Evolutionary conservation across 1,140 invertebrate genomes (phyloP).

Genomic region (Lasioglossum albipes): DNA sequence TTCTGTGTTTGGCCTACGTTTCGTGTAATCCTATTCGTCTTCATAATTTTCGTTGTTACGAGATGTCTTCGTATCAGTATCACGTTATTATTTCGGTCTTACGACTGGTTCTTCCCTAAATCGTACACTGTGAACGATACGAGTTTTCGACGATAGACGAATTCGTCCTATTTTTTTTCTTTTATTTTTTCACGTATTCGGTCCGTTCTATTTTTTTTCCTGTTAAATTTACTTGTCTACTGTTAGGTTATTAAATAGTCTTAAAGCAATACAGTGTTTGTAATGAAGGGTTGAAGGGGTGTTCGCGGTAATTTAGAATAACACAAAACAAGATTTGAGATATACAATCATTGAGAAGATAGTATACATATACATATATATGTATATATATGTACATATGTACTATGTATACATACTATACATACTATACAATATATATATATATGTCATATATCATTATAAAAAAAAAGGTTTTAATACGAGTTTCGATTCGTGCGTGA

Average conservation of each 20-base stretch:
- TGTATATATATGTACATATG: not conserved
- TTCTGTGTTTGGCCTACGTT: constrained; percentile 37
- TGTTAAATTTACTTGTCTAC: not conserved
- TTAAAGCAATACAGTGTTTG: constrained; percentile 62
- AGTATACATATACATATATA: constrained; percentile 4
- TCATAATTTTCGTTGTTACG: not conserved
- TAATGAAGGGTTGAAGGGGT: constrained; percentile 18
- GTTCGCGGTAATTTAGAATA: constrained; percentile 44
- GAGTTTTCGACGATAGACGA: not conserved
- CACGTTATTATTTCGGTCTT: not conserved
- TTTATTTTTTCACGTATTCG: not conserved
- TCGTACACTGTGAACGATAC: not conserved
- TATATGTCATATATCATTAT: constrained; percentile 34
- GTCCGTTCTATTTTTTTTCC: not conserved
- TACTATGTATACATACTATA: not conserved
- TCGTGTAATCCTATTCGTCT: constrained; percentile 19
- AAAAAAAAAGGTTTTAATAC: constrained; percentile 17
- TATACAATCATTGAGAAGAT: constrained; percentile 35
- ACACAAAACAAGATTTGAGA: constrained; percentile 46
- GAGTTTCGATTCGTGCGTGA: constrained; percentile 20
- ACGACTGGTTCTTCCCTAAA: not conserved
- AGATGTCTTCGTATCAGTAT: not conserved
- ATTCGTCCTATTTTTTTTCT: not conserved
- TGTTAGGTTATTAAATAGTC: constrained; percentile 35
- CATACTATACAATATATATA: constrained; percentile 3